Base-by-base conservation (phyloP, 2,888 invertebrate genomes). In the Micoletzkya japonica region DNA sequence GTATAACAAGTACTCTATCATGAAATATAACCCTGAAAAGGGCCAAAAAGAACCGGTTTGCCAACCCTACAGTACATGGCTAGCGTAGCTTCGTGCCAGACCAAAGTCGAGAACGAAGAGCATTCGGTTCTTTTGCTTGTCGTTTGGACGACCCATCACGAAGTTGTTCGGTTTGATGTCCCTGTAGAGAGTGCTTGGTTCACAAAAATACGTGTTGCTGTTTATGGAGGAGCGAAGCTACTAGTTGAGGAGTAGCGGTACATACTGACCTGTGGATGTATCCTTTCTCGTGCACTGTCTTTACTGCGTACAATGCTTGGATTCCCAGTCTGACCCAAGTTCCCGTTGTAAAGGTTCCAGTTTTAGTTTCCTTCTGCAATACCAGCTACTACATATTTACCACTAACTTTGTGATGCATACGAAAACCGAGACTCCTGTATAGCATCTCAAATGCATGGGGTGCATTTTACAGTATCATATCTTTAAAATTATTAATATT, bases 81-180 rank as follows among this genome's bases (percentile, higher is more conserved):
- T 36, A 26, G 79, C 79, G 58, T 64, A 79, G 26, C 71, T 67
- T 44, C 80, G 30, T 1, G 79, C 73, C 39, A 81, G 73, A 20
- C 80, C 81, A 57, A 81, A 81, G 71, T 81, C 80, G 39, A 81
- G 72, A 56, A 81, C 74, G 73, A 80, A 79, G 28, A 81, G 77
- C n/a, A 78, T 50, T 0, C 80, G 73, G 30, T 59, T 74, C 49
- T 74, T 24, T 28, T 77, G 74, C 50, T 59, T 39, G 64, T 81
- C 82, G 4, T 73, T 72, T 20, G 52, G 39, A 44, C 76, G 68
- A 7, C 82, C 82, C 75, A 82, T 73, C 59, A 78, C 77, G 58
- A 80, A 77, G 63, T 80, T 80, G 57, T 76, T 73, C 50, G 80
- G 80, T 49, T 79, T 77, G 52, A 79, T 74, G 39, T 78, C 72